Conservation (phyloP, 2,113 vertebrate genomes). For the Rhinogobius similis region DNA sequence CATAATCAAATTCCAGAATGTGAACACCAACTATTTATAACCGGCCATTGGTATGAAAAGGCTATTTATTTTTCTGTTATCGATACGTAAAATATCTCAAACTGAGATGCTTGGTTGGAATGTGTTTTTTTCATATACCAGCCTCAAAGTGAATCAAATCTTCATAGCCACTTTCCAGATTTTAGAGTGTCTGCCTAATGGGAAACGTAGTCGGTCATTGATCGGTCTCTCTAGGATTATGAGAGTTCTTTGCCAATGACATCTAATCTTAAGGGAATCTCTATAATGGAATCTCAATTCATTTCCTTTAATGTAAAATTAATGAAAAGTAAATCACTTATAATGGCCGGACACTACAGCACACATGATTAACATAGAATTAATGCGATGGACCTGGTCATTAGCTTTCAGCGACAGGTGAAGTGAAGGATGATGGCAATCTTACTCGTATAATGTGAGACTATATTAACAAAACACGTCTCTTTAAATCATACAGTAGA, state of each 20-base stretch:
- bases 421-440: no score
- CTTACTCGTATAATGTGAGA: no score
- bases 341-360: constrained; percentile 11
- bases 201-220: neutral
- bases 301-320: constrained; percentile 31
- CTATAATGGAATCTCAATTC: constrained; percentile 26
- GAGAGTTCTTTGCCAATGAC: neutral
- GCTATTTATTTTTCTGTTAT: no score
- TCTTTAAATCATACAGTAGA: no score
- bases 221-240: constrained; percentile 7
- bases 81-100: neutral
- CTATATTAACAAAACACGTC: no score
- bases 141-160: neutral
- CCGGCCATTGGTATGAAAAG: no score
- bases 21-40: no score
- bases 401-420: constrained; percentile 1
- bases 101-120: neutral
- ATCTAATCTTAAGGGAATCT: neutral
- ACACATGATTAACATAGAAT: constrained; percentile 11
- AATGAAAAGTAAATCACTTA: constrained; percentile 19
- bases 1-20: no score
- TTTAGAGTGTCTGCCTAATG: neutral
- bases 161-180: neutral
- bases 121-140: neutral
- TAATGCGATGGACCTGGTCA: constrained; percentile 12